phyloP scores from a whole-genome alignment of 2,797 vertebrate genomes.

The Phrynocephalus vlangalii region DNA sequence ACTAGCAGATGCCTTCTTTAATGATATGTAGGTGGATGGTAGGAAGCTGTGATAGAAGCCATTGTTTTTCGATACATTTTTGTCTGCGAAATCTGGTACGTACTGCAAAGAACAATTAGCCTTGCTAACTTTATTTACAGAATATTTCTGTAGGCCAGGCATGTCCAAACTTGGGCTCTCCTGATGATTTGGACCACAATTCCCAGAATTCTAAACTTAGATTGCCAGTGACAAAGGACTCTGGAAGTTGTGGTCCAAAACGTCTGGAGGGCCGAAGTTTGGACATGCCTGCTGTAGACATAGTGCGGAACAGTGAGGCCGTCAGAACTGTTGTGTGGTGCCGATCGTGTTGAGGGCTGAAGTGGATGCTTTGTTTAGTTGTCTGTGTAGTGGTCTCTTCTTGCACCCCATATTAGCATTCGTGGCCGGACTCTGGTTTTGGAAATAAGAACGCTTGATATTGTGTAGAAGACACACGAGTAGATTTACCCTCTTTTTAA shows the following conservation, averaged over 20 bases:
- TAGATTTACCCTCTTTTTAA: not conserved
- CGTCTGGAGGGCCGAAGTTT: too few species aligned
- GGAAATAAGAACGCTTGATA: not conserved
- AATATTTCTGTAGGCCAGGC: not conserved
- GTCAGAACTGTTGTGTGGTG: not conserved
- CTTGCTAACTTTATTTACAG: too few species aligned
- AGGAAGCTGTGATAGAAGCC: not conserved
- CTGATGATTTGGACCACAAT: too few species aligned
- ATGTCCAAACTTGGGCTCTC: too few species aligned
- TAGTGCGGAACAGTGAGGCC: not conserved
- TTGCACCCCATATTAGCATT: not conserved
- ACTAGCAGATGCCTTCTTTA: not conserved
- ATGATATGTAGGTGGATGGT: not conserved
- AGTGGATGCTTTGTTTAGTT: not conserved
- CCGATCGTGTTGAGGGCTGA: not conserved
- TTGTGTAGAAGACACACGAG: rapidly evolving
- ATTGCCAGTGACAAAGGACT: too few species aligned
- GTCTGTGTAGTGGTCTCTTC: not conserved
- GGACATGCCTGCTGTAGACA: too few species aligned
- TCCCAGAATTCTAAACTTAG: too few species aligned
- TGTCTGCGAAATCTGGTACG: not conserved
- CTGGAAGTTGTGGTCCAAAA: too few species aligned
- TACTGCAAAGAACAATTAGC: not conserved
- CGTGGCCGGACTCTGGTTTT: not conserved
- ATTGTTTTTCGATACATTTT: not conserved